Conservation (phyloP, 2,888 invertebrate species). For the Gisinianus flammeolus region DNA sequence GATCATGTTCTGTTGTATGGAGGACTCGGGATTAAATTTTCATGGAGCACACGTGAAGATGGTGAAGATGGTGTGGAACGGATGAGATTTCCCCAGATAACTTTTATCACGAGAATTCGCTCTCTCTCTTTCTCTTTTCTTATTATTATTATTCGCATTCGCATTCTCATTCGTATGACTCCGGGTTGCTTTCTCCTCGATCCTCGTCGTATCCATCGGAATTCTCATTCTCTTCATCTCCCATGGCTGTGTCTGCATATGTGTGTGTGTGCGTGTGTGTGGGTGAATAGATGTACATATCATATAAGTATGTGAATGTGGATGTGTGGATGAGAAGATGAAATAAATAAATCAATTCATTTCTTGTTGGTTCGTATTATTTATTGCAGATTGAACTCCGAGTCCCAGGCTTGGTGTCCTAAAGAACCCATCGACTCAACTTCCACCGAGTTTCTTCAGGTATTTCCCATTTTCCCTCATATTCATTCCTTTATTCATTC, state of each 20-base stretch:
- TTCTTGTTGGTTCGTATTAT: conserved; percentile 34
- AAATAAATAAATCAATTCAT: conserved; percentile 33
- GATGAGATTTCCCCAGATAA: conserved; percentile 30
- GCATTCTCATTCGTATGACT: not conserved
- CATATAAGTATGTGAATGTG: not conserved
- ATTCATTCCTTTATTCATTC: too few species aligned
- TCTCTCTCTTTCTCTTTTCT: not conserved
- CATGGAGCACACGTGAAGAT: too few species aligned
- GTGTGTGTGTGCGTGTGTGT: not conserved
- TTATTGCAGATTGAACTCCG: conserved; percentile 70
- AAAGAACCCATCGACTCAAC: conserved; percentile 70
- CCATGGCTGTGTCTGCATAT: not conserved
- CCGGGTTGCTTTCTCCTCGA: not conserved
- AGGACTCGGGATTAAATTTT: not conserved
- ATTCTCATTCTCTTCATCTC: not conserved
- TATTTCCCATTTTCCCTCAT: conserved; percentile 28
- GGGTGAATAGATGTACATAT: too few species aligned
- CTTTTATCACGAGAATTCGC: conserved; percentile 22
- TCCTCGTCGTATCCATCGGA: not conserved
- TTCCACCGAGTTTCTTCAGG: conserved; percentile 71
- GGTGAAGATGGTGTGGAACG: too few species aligned
- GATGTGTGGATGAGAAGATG: not conserved
- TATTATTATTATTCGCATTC: not conserved
- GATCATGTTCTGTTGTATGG: not conserved
- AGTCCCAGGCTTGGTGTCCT: conserved; percentile 80